A percentile compares a stretch with the other conserved stretches of the same genome.
phyloP scores from a whole-genome alignment of 2,113 vertebrate genomes.

The Amblyopsis rosae region DNA sequence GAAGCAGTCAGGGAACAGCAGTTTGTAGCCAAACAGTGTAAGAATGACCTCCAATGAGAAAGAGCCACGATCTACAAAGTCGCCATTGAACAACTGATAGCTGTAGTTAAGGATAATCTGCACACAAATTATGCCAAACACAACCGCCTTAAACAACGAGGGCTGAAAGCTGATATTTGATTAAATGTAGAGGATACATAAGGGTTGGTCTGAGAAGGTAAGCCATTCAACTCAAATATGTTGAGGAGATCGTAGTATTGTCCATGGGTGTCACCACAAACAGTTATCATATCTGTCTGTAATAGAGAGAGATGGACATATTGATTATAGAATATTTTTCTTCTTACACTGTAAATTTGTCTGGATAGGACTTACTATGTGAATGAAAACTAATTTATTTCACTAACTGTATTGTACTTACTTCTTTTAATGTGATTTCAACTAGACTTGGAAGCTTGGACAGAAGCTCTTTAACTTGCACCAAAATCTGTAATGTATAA shows the following conservation, averaged over 20 bases:
- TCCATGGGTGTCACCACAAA: slow-evolving; percentile 95
- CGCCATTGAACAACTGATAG: slow-evolving; percentile 90
- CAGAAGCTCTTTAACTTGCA: slow-evolving; percentile 91
- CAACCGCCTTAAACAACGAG: background rate
- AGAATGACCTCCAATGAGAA: slow-evolving; percentile 94
- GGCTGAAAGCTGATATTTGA: background rate
- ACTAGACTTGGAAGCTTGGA: slow-evolving; percentile 90
- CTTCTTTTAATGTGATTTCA: slow-evolving; percentile 88
- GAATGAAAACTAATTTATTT: background rate
- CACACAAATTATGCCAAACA: slow-evolving; percentile 5
- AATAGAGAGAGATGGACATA: slow-evolving; percentile 51
- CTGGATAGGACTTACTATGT: background rate
- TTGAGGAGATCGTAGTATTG: slow-evolving; percentile 94
- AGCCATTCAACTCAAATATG: slow-evolving; percentile 91
- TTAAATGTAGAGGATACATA: slow-evolving; percentile 86
- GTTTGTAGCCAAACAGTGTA: slow-evolving; percentile 93
- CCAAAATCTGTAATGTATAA: slow-evolving; percentile 81
- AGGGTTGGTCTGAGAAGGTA: slow-evolving; percentile 88
- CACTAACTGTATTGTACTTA: slow-evolving; percentile 46
- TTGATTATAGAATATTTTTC: background rate
- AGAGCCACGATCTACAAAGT: slow-evolving; percentile 93
- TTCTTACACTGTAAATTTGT: background rate
- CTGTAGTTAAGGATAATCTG: slow-evolving; percentile 56
- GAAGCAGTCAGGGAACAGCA: slow-evolving; percentile 89
- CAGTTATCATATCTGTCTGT: slow-evolving; percentile 90